Evolutionary conservation across 2,888 invertebrate genomes (phyloP).

Genomic region (Oxyteleia sp.): DNA sequence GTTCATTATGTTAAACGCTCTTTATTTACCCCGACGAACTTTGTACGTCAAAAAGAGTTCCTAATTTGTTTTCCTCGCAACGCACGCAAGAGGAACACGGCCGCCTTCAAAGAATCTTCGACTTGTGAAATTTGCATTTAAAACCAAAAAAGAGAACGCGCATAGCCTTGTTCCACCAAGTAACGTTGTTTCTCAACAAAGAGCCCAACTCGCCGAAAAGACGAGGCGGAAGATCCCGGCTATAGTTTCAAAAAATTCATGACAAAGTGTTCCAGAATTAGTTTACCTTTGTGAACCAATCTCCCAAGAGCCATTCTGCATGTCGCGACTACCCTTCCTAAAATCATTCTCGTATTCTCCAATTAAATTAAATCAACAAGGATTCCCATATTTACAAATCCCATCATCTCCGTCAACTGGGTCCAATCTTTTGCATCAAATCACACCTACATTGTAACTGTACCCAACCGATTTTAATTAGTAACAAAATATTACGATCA

Average conservation of each 20-base stretch:
- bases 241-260: conserved; percentile 42
- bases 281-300: conserved; percentile 81
- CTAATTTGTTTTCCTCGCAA: conserved; percentile 39
- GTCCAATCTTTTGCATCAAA: too few species aligned
- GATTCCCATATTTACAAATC: too few species aligned
- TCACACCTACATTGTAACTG: too few species aligned
- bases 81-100: conserved; percentile 10
- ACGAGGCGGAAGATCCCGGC: conserved; percentile 26
- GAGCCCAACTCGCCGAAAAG: conserved; percentile 30
- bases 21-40: conserved; percentile 30
- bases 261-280: conserved; percentile 77
- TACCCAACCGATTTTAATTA: too few species aligned
- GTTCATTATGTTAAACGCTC: conserved; percentile 34
- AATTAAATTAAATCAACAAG: too few species aligned
- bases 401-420: too few species aligned
- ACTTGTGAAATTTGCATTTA: conserved; percentile 70
- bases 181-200: conserved; percentile 61
- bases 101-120: conserved; percentile 61
- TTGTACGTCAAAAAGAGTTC: conserved; percentile 45
- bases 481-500: too few species aligned
- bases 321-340: too few species aligned
- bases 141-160: conserved; percentile 53
- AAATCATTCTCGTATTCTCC: too few species aligned
- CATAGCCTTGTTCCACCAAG: conserved; percentile 27
- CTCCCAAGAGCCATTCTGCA: conserved; percentile 59